Conservation (phyloP, 2,113 vertebrate species). For the Stercorarius parasiticus region DNA sequence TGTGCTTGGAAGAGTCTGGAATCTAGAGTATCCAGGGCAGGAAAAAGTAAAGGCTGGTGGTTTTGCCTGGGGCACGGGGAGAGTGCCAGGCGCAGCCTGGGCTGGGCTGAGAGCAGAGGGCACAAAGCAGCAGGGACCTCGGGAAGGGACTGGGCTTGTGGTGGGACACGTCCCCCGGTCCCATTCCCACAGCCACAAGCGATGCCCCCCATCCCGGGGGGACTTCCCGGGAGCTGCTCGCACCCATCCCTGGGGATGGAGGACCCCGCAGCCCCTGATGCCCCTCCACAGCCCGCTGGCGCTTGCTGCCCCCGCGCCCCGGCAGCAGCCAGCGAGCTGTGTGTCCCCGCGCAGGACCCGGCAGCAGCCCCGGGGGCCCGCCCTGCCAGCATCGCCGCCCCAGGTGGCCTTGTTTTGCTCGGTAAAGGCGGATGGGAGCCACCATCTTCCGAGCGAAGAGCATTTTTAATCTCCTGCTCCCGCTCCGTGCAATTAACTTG, state of each 20-base stretch:
- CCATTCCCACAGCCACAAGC: background rate
- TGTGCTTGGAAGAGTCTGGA: background rate
- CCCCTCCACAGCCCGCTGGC: background rate
- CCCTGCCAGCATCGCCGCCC: background rate
- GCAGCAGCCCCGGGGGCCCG: background rate
- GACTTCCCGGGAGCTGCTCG: background rate
- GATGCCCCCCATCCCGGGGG: accelerated
- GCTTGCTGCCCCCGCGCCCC: background rate
- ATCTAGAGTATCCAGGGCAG: background rate
- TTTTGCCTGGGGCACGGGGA: background rate
- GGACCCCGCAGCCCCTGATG: accelerated
- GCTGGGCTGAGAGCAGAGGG: background rate
- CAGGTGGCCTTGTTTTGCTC: constrained; percentile 55
- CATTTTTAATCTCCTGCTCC: constrained; percentile 57
- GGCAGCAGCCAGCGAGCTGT: background rate
- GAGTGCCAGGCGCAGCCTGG: too few species aligned
- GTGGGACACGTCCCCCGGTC: background rate
- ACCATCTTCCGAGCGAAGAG: constrained; percentile 38
- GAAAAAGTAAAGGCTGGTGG: background rate
- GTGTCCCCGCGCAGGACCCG: background rate
- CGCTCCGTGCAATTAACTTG: constrained; percentile 62
- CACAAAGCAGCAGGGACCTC: background rate
- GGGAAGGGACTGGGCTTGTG: background rate
- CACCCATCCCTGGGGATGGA: accelerated
- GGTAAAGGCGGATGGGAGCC: constrained; percentile 13